phyloP scores from a whole-genome alignment of 2,888 invertebrate genomes.

The Prosopocoilus inquinatus region DNA sequence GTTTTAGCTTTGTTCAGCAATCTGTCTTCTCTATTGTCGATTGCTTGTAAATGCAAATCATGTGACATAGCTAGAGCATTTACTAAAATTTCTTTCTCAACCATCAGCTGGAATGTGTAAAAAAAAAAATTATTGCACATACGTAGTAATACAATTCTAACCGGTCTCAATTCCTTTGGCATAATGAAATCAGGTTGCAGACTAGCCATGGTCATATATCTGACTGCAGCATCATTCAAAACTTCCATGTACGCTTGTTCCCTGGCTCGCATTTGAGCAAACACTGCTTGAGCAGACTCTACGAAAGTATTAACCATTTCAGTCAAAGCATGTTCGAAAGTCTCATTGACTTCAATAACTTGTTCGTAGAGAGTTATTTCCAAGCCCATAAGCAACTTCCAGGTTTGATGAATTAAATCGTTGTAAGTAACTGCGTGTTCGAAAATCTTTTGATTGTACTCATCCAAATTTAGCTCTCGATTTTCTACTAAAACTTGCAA shows the following conservation, averaged over 20 bases:
- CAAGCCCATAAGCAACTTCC: constrained; percentile 63
- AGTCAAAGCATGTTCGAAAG: constrained; percentile 72
- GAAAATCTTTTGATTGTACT: constrained; percentile 38
- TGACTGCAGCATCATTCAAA: constrained; percentile 45
- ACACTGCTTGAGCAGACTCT: constrained; percentile 57
- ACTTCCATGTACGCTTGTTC: constrained; percentile 44
- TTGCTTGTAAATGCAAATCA: constrained; percentile 71
- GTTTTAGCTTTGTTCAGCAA: constrained; percentile 65
- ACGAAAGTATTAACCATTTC: constrained; percentile 69
- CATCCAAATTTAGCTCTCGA: constrained; percentile 32
- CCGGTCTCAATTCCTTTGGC: constrained; percentile 37
- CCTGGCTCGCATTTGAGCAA: constrained; percentile 57
- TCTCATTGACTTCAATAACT: constrained; percentile 58
- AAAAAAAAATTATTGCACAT: constrained; percentile 10
- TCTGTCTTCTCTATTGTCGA: constrained; percentile 75
- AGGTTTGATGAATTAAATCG: constrained; percentile 51
- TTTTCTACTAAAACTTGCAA: constrained; percentile 36
- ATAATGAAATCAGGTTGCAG: constrained; percentile 27
- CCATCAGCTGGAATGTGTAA: constrained; percentile 47
- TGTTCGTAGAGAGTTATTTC: constrained; percentile 71
- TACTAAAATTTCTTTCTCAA: constrained; percentile 64
- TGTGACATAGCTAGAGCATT: constrained; percentile 65
- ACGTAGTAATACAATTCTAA: constrained; percentile 20
- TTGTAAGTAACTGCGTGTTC: constrained; percentile 34
- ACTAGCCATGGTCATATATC: constrained; percentile 39